Conservation (phyloP, 2,113 vertebrate genomes). For the Plestiodon gilberti region DNA sequence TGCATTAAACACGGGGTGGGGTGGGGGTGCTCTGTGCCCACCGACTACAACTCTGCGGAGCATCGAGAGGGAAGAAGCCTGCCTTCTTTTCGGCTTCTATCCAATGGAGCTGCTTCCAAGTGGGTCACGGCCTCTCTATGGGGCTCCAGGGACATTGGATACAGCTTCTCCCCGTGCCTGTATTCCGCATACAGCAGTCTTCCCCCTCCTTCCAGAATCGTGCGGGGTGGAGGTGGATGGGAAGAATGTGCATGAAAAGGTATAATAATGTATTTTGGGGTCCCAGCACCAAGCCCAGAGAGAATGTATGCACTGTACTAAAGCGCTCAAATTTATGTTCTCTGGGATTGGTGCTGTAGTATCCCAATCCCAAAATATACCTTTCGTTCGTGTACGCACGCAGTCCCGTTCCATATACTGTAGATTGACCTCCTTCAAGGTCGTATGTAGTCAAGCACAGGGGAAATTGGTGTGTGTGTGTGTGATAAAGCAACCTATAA, state of each 20-base stretch:
- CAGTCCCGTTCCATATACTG: too few relatives aligned
- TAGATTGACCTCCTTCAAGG: background rate
- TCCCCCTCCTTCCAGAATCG: background rate
- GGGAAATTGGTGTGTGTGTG: background rate
- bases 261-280: too few relatives aligned
- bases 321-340: too few relatives aligned
- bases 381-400: background rate
- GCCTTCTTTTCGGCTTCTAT: too few relatives aligned
- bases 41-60: background rate
- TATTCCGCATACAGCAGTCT: background rate
- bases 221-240: background rate
- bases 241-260: too few relatives aligned
- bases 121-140: background rate
- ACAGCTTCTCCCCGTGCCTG: background rate
- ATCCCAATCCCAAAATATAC: background rate
- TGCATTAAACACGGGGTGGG: background rate
- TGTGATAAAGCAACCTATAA: background rate
- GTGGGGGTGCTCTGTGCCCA: too few relatives aligned
- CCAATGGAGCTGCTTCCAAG: background rate
- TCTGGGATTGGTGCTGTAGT: background rate
- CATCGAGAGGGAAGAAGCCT: background rate
- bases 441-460: too few relatives aligned
- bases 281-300: too few relatives aligned
- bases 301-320: too few relatives aligned
- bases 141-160: background rate